Percentiles rank a stretch among this genome's conserved stretches.
Conservation (phyloP, 2,113 vertebrate species). For the Coracopsis vasa region DNA sequence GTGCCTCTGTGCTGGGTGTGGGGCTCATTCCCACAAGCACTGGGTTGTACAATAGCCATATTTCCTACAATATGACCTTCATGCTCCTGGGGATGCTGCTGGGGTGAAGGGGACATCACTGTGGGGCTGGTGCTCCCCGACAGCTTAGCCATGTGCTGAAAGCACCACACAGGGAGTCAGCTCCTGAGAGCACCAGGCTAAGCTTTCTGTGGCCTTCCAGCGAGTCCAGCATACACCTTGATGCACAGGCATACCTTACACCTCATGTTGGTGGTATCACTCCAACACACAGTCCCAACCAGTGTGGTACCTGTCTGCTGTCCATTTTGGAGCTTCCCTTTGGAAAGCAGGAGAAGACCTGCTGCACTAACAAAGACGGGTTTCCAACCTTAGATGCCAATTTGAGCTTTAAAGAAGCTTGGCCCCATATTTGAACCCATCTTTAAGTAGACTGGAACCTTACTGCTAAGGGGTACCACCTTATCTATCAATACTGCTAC, state of each 20-base stretch:
- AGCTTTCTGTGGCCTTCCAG: background rate
- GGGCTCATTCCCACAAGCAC: background rate
- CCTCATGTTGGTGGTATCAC: background rate
- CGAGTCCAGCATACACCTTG: background rate
- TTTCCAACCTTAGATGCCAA: background rate
- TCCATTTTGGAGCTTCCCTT: background rate
- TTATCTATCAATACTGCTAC: background rate
- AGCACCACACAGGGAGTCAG: background rate
- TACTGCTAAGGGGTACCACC: background rate
- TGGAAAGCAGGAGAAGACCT: background rate
- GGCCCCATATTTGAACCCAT: background rate
- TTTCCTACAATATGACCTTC: background rate
- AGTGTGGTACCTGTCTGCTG: rapidly evolving
- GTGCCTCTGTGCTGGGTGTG: background rate
- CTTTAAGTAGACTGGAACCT: background rate
- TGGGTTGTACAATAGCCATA: rapidly evolving
- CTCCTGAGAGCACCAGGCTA: background rate
- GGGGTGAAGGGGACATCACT: background rate
- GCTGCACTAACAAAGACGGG: background rate
- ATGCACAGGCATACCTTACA: too few relatives aligned
- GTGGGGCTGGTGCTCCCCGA: background rate
- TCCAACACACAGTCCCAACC: background rate
- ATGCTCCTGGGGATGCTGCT: background rate
- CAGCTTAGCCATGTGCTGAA: rapidly evolving
- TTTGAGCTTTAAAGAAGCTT: background rate